Base-by-base conservation (phyloP, 2,888 invertebrate species). In the Leptinotarsa tumamoca region DNA sequence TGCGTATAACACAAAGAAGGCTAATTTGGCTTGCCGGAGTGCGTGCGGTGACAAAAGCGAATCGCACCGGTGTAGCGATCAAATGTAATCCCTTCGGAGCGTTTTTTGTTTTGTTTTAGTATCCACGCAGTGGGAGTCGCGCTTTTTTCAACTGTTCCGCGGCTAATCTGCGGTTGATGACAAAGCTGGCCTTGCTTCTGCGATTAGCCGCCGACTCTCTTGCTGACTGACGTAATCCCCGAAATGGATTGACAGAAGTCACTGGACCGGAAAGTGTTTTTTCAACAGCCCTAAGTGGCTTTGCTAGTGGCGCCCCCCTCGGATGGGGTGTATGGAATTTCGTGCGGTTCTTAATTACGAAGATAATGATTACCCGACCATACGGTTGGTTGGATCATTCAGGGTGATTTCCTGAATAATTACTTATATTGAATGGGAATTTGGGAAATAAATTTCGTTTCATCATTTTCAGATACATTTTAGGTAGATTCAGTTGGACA, bases 231-330 rank as follows among this genome's bases (percentile, higher is more conserved):
- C 83, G 80, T 84, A 82, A 84, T 80, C 80, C 80, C 72, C 78
- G 78, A 83, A 80, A 80, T 69, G 83, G 81, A 84, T 84, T 84
- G 86, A 85, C 83, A 84, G 84, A 79, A 84, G 80, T 82, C 83
- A 82, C 77, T 84, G 82, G 79, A 71, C 79, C 80, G 84, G 81
- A 84, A 85, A 82, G 77, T 78, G 77, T 80, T 78, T 82, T 81
- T 73, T 71, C 73, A 76, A 71, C 73, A 56, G 43, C 76, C 76
- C 76, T 68, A 71, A 76, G 73, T 73, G 71, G 73, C 76, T 73
- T 66, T 68, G 73, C 49, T 71, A 23, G 76, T 56, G 73, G 76
- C 73, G 72, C 63, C 76, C 73, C 76, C 70, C 67, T 21, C 66
- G 69, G 58, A 49, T 50, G 67, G 21, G 49, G 72, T 69, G 66